Percentiles rank a stretch among this genome's conserved stretches.
Conservation (phyloP, 2,113 vertebrate genomes). For the Athene noctua region DNA sequence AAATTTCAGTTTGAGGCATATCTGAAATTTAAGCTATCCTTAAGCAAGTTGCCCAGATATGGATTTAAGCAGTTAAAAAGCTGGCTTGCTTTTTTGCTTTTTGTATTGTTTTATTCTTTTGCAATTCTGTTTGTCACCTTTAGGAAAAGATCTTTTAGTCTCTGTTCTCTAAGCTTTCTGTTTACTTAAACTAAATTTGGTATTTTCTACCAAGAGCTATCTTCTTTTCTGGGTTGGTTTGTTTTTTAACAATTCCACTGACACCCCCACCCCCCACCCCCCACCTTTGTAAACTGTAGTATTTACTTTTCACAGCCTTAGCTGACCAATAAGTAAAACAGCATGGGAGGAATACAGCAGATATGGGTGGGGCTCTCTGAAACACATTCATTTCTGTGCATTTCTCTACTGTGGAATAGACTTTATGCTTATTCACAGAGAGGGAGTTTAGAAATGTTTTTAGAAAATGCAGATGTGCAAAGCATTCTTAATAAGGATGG, state of each 20-base stretch:
- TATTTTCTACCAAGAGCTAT: neutral
- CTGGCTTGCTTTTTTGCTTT: neutral
- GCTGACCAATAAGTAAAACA: neutral
- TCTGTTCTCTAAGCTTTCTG: neutral
- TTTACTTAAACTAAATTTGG: neutral
- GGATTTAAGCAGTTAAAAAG: neutral
- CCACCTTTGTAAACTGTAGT: neutral
- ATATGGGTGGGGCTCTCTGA: slow-evolving; percentile 21
- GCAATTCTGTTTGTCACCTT: neutral
- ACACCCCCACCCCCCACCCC: neutral
- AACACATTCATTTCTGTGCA: neutral
- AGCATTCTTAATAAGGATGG: slow-evolving; percentile 77
- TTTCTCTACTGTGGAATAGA: slow-evolving; percentile 10
- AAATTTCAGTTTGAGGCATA: neutral
- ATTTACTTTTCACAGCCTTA: slow-evolving; percentile 10
- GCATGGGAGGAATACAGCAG: neutral
- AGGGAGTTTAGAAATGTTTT: slow-evolving; percentile 68
- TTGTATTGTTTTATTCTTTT: neutral
- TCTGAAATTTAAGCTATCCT: neutral
- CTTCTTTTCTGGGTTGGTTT: neutral
- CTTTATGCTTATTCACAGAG: slow-evolving; percentile 60
- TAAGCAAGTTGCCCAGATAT: neutral
- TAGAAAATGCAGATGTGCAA: slow-evolving; percentile 70
- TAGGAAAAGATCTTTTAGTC: neutral
- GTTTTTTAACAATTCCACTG: neutral